Conservation (phyloP, 2,797 vertebrate genomes). For the Crenuchus spilurus region DNA sequence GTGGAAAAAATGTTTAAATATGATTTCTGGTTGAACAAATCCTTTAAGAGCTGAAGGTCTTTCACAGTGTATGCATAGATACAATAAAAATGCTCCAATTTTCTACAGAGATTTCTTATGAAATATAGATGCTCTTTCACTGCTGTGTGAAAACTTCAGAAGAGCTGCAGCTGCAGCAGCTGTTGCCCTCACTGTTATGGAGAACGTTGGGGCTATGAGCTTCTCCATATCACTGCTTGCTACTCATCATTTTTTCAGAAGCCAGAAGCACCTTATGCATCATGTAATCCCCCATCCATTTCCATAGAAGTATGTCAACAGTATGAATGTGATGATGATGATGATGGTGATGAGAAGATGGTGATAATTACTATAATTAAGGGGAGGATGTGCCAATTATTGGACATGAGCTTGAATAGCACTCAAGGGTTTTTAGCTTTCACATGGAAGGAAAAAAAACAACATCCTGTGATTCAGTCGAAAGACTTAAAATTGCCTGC, state of each 20-base stretch:
- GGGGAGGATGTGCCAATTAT: neutral
- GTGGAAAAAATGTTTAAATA: no score
- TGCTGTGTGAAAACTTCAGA: constrained; percentile 72
- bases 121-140: constrained; percentile 71
- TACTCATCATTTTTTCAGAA: constrained; percentile 11
- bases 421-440: neutral
- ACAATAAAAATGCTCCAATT: constrained; percentile 68
- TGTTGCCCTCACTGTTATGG: constrained; percentile 71
- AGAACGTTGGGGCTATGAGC: constrained; percentile 74
- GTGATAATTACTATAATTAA: neutral
- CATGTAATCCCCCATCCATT: neutral
- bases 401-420: neutral
- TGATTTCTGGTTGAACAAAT: no score
- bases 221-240: constrained; percentile 74
- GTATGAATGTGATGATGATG: neutral
- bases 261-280: constrained; percentile 2
- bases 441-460: neutral
- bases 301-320: constrained; percentile 9
- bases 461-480: neutral
- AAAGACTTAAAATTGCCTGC: neutral
- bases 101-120: constrained; percentile 72
- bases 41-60: neutral
- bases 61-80: constrained; percentile 5
- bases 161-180: constrained; percentile 72
- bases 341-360: neutral